These are phyloP conservation scores for Microplitis deprimator DNA, from an alignment of 2,888 invertebrate species.

Conservation along the genomic window DNA sequence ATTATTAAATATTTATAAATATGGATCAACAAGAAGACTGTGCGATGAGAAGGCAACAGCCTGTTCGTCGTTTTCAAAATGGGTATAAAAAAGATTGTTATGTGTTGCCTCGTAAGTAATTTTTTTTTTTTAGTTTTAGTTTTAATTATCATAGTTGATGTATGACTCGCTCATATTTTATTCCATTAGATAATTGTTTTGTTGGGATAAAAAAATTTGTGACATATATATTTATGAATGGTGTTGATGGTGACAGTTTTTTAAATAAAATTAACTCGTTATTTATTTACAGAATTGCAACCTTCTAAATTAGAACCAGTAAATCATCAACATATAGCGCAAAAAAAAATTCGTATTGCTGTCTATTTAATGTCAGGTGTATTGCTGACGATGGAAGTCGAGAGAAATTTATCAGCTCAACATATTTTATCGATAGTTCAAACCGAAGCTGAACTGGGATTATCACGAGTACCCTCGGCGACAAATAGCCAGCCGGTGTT, in stretches of 20 bases:
- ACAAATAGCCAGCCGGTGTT: conserved; percentile 85
- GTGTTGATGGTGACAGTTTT: background rate
- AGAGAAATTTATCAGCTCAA: conserved; percentile 80
- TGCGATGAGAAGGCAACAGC: conserved; percentile 60
- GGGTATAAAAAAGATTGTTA: conserved; percentile 63
- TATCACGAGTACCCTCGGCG: conserved; percentile 81
- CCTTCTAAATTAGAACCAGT: conserved; percentile 43
- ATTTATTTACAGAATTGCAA: conserved; percentile 44
- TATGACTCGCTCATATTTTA: background rate
- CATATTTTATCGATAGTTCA: conserved; percentile 77
- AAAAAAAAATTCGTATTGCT: conserved; percentile 62
- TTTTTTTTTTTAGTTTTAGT: background rate
- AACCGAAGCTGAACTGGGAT: conserved; percentile 83
- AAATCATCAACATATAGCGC: conserved; percentile 43
- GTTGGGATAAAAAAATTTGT: background rate
- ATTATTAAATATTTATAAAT: conserved; percentile 38
- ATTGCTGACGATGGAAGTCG: conserved; percentile 88
- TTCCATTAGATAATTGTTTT: background rate
- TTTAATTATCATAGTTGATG: background rate
- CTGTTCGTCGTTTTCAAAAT: conserved; percentile 62
- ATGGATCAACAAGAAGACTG: conserved; percentile 68
- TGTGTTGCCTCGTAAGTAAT: conserved; percentile 49
- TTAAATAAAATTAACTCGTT: background rate
- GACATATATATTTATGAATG: background rate
- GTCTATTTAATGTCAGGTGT: conserved; percentile 88